Evolutionary conservation across 2,113 vertebrate species (phyloP), one percentile per base, ranked within the genome.

Genomic region (Oryctolagus cuniculus): DNA sequence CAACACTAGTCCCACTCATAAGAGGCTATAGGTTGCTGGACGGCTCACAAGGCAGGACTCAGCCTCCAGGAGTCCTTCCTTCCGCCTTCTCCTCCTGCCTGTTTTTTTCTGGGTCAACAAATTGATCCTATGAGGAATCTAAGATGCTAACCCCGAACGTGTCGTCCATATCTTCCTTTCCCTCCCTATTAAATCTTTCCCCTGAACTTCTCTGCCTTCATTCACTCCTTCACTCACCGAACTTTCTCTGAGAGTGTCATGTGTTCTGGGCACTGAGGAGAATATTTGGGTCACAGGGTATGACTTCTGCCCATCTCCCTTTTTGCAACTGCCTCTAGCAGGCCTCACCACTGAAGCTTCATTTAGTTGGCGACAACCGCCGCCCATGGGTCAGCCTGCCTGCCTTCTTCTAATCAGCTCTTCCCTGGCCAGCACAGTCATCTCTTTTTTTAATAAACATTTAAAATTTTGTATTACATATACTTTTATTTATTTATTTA

Each of bases 161-260:
- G 11, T 80, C 6, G 36, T 93, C 38, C 19, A 2, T 51, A 55
- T 53, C 90, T 77, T 81, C 38, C 67, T 77, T 81, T 72, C 25
- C 86, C 10, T 69, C 53, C 55, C 24, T 64, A 36, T 53, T 93
- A 84, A 74, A 36, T 83, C 34, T 66, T 10, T 77, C 38, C 49
- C 70, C n/a, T 79, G 58, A 16, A 53, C 51, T 92, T 87, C 58
- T 85, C 53, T 93, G 61, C 69, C 67, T 77, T n/a, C 12, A 86
- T 38, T 61, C 72, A 51, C 11, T 80, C 22, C 24, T 89, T 73
- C 44, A 77, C 67, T 34, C 17, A 31, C n/a, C 51, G 31, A 4
- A 69, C 51, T 93, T 93, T 66, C 29, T 85, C 25, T 24, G 17
- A 63, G 19, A 77, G 73, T 58, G 34, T 78, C 25, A n/a, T 38